Conservation (phyloP, 35 echinoderm and acorn worm species). For the Heliocidaris erythrogramma region DNA sequence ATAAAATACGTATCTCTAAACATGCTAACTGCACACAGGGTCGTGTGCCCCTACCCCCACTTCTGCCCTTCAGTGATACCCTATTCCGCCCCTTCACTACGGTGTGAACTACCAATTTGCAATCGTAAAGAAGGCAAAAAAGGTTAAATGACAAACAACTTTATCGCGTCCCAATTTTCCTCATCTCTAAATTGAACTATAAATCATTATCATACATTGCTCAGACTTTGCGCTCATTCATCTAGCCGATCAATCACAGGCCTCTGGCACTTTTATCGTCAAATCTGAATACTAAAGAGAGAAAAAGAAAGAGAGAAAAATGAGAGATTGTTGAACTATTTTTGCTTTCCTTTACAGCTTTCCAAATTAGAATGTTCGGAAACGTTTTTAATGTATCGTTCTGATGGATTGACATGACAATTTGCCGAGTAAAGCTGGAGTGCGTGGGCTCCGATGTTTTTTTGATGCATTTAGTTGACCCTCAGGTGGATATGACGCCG, state of each 20-base stretch:
- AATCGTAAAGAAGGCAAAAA: not conserved
- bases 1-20: too few relatives aligned
- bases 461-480: too few relatives aligned
- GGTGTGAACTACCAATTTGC: slow-evolving; percentile 28
- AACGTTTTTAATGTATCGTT: not conserved
- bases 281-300: not conserved
- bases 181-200: slow-evolving; percentile 43
- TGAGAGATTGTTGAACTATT: not conserved
- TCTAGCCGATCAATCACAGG: slow-evolving; percentile 9
- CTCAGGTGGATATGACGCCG: too few relatives aligned
- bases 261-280: not conserved
- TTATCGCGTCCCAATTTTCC: slow-evolving; percentile 36
- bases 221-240: slow-evolving; percentile 33
- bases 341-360: not conserved
- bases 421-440: not conserved
- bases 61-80: not conserved
- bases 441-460: not conserved
- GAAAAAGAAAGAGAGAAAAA: not conserved
- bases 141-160: slow-evolving; percentile 40
- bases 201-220: slow-evolving; percentile 42
- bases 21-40: too few relatives aligned
- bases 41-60: not conserved
- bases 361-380: not conserved
- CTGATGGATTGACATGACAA: not conserved
- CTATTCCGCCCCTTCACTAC: not conserved